Conservation (phyloP, 2,113 vertebrate genomes). For the Oplegnathus fasciatus region DNA sequence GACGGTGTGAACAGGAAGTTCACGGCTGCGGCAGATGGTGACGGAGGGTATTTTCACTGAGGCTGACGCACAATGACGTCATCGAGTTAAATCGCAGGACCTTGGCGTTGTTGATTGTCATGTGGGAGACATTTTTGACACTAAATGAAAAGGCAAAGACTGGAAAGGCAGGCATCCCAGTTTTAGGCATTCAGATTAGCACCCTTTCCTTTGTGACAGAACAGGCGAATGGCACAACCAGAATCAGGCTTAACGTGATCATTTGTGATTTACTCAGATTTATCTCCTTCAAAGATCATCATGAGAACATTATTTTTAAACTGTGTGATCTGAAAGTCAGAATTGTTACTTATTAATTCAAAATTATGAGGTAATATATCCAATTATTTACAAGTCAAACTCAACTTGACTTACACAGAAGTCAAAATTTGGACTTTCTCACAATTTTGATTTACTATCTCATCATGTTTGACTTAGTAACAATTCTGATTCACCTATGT, state of each 20-base stretch:
- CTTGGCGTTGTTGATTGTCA: constrained; percentile 1
- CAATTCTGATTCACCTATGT: too few relatives aligned
- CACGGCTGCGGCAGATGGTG: not conserved
- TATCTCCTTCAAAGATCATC: not conserved
- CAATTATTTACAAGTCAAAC: too few relatives aligned
- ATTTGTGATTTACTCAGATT: not conserved
- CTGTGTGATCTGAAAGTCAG: too few relatives aligned
- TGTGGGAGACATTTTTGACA: constrained; percentile 36
- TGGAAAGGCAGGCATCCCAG: not conserved
- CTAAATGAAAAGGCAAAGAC: not conserved
- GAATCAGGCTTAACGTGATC: not conserved
- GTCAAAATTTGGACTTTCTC: too few relatives aligned
- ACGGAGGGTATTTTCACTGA: constrained; percentile 30
- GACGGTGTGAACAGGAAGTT: constrained; percentile 53
- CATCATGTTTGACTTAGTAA: too few relatives aligned
- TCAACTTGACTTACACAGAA: too few relatives aligned
- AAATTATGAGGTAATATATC: too few relatives aligned
- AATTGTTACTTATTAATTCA: too few relatives aligned
- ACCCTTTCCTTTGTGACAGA: not conserved
- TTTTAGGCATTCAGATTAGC: too few relatives aligned
- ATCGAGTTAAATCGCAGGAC: not conserved
- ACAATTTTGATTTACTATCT: too few relatives aligned
- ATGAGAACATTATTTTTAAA: not conserved
- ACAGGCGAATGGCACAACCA: not conserved
- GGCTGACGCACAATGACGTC: constrained; percentile 35